phyloP scores from a whole-genome alignment of 2,113 vertebrate genomes.

The Oncorhynchus tshawytscha region DNA sequence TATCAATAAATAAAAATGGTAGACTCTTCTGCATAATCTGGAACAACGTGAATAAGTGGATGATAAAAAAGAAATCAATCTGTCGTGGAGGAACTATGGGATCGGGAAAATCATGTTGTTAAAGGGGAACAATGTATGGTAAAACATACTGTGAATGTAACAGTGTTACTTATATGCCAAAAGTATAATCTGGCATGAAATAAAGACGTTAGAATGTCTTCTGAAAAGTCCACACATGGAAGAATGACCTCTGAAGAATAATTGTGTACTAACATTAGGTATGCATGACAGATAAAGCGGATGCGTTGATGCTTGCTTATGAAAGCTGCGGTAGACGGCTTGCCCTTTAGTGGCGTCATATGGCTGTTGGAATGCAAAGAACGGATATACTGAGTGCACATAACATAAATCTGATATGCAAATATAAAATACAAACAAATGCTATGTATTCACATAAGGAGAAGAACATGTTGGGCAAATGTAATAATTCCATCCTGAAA shows the following conservation, averaged over 20 bases:
- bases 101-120: not conserved
- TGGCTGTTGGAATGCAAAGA: not conserved
- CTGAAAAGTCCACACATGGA: not conserved
- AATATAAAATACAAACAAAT: not conserved
- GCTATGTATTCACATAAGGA: not conserved
- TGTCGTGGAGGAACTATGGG: not conserved
- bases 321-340: not conserved
- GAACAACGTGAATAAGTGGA: not conserved
- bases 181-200: not conserved
- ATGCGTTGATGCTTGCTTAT: not conserved
- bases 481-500: not conserved
- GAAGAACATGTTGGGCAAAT: not conserved
- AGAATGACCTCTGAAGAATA: not conserved
- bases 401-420: not conserved
- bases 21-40: not conserved
- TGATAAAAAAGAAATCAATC: not conserved
- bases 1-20: conserved; percentile 2
- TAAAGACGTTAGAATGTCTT: not conserved
- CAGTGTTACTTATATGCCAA: conserved; percentile 1
- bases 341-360: not conserved
- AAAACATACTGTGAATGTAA: not conserved
- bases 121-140: not conserved
- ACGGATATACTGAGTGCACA: not conserved
- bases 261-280: not conserved
- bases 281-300: not conserved